Percentiles rank a stretch among this genome's conserved stretches.
Conservation (phyloP, 2,113 vertebrate species). For the Corapipo altera region DNA sequence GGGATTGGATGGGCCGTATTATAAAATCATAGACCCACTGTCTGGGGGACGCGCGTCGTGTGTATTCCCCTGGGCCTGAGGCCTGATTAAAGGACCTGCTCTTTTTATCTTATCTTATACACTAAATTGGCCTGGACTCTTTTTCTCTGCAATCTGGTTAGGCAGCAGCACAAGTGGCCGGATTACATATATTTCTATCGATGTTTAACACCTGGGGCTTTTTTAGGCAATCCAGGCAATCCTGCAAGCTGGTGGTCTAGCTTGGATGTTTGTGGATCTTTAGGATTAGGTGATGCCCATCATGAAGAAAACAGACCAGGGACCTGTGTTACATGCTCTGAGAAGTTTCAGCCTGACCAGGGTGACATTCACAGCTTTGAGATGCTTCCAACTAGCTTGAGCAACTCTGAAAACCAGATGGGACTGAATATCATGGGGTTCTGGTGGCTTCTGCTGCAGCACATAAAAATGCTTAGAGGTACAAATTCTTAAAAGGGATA, state of each 20-base stretch:
- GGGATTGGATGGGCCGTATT: too few relatives aligned
- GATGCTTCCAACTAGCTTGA: background rate
- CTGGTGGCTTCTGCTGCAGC: background rate
- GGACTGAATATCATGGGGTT: background rate
- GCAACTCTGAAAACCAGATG: background rate
- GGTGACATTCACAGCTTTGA: background rate
- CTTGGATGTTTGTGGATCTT: background rate
- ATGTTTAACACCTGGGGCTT: background rate
- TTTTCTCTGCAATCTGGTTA: too few relatives aligned
- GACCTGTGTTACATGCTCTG: background rate
- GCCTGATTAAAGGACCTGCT: too few relatives aligned
- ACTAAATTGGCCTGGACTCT: too few relatives aligned
- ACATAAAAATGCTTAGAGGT: background rate
- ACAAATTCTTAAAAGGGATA: background rate
- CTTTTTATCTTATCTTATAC: too few relatives aligned
- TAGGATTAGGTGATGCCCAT: background rate
- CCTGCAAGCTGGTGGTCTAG: background rate
- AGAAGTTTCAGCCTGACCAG: background rate
- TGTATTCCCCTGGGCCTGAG: too few relatives aligned
- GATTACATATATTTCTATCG: background rate
- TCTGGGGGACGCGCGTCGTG: too few relatives aligned
- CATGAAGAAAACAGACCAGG: background rate
- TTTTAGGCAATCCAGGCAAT: background rate
- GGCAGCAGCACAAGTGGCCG: background rate
- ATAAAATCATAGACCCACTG: too few relatives aligned